A percentile compares a stretch with the other conserved stretches of the same genome.
Evolutionary conservation across 2,113 vertebrate species (phyloP).

Genomic region (Sander vitreus): DNA sequence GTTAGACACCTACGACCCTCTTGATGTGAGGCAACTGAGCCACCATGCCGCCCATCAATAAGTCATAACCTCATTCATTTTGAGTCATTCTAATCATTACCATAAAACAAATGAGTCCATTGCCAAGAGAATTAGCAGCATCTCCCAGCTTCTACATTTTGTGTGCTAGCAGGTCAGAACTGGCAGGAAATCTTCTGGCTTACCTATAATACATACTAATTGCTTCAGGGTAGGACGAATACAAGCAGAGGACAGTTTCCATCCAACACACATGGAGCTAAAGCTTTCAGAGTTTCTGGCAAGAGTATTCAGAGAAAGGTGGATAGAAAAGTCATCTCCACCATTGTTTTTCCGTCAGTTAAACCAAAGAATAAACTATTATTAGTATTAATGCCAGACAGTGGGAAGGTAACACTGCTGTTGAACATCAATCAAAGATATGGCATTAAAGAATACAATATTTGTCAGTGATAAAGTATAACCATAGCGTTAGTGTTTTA

Average conservation of each 20-base stretch:
- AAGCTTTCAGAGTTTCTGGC: constrained; percentile 25
- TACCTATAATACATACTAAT: constrained; percentile 1
- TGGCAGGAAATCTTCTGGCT: constrained; percentile 24
- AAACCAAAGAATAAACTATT: not conserved
- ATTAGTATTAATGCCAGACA: not conserved
- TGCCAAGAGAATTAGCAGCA: constrained; percentile 31
- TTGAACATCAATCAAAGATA: not conserved
- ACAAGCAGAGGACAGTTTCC: constrained; percentile 28
- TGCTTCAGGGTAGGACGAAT: constrained; percentile 15
- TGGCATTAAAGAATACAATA: not conserved
- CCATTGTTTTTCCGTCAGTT: constrained; percentile 6
- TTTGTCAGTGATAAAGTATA: not conserved
- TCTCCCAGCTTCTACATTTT: constrained; percentile 16
- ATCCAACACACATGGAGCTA: constrained; percentile 30
- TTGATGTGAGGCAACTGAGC: constrained; percentile 18
- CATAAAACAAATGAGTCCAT: constrained; percentile 40
- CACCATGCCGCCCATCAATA: constrained; percentile 38
- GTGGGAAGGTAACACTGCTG: not conserved
- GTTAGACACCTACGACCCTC: constrained; percentile 14
- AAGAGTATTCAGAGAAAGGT: not conserved
- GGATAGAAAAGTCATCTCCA: constrained; percentile 14
- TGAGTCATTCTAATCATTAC: constrained; percentile 47
- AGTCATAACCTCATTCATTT: constrained; percentile 59
- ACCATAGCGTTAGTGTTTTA: not conserved
- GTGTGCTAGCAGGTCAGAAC: constrained; percentile 29